These are phyloP conservation scores for Irena cyanogastra DNA, from an alignment of 2,113 vertebrate genomes.

Conservation along the genomic window DNA sequence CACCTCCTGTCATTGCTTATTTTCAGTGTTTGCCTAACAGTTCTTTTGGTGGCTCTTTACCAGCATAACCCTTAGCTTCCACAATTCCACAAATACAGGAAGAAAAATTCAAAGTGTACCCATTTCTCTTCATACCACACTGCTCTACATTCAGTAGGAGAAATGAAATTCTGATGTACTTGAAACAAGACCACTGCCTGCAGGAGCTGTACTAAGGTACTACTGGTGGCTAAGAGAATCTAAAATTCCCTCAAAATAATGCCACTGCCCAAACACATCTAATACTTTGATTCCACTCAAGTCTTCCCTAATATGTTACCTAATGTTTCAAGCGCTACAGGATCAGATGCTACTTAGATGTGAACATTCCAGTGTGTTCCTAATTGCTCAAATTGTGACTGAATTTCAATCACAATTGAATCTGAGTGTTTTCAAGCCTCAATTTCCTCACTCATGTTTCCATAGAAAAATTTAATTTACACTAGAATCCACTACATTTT, in stretches of 20 bases:
- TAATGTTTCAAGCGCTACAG: not conserved
- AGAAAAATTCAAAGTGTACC: not conserved
- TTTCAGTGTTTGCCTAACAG: not conserved
- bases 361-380: not conserved
- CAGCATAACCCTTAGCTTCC: rapidly evolving
- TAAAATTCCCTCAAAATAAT: not conserved
- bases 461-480: not conserved
- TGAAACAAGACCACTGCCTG: not conserved
- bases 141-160: not conserved
- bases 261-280: not conserved
- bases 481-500: not conserved
- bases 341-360: not conserved
- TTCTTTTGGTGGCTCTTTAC: not conserved
- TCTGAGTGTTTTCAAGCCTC: not conserved
- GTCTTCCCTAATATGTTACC: not conserved
- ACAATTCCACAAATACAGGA: not conserved
- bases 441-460: not conserved
- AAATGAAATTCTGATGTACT: not conserved
- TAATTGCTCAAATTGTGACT: not conserved
- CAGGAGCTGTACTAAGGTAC: not conserved
- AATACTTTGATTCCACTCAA: not conserved
- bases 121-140: not conserved
- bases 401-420: not conserved
- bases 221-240: not conserved
- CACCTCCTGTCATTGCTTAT: not conserved